A percentile compares a stretch with the other conserved stretches of the same genome.
These are phyloP conservation scores for Ophion ellenae DNA, from an alignment of 2,888 invertebrate genomes.

Conservation along the genomic window DNA sequence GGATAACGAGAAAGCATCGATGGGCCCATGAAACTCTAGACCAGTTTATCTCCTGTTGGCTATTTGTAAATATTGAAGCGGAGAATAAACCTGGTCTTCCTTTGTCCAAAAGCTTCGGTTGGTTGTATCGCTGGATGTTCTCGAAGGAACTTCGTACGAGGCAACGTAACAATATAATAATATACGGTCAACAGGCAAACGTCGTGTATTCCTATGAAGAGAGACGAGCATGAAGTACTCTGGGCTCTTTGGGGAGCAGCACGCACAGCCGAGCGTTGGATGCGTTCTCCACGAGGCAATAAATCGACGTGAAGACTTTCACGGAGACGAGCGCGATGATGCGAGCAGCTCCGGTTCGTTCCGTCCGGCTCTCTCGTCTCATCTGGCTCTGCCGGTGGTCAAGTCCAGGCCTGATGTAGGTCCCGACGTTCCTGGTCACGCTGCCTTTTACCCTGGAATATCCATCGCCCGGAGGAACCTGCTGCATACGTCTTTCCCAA, in stretches of 20 bases:
- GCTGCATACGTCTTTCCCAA: conserved; percentile 2
- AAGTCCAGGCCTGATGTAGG: conserved; percentile 59
- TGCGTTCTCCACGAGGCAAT: conserved; percentile 60
- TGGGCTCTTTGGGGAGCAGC: conserved; percentile 7
- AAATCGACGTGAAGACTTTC: conserved; percentile 66
- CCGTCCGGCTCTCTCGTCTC: conserved; percentile 51
- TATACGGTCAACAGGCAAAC: conserved; percentile 39
- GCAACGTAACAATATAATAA: conserved; percentile 18
- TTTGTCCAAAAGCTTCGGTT: not conserved
- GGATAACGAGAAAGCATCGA: conserved; percentile 75
- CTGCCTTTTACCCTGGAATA: conserved; percentile 5
- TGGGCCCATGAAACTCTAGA: conserved; percentile 6
- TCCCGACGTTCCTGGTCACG: conserved; percentile 49
- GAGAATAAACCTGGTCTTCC: not conserved
- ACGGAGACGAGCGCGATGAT: conserved; percentile 62
- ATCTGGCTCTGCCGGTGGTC: conserved; percentile 66
- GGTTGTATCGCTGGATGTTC: conserved; percentile 4
- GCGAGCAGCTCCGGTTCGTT: conserved; percentile 59
- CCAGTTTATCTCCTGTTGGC: not conserved
- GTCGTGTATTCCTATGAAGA: conserved; percentile 35
- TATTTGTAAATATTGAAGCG: not conserved
- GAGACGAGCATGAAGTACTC: conserved; percentile 48
- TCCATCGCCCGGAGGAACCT: conserved; percentile 21
- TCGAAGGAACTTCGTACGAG: not conserved
- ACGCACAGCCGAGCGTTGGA: conserved; percentile 51